Evolutionary conservation across 2,888 invertebrate species (phyloP), one percentile per base, ranked within the genome.

Genomic region (Eledone cirrhosa): DNA sequence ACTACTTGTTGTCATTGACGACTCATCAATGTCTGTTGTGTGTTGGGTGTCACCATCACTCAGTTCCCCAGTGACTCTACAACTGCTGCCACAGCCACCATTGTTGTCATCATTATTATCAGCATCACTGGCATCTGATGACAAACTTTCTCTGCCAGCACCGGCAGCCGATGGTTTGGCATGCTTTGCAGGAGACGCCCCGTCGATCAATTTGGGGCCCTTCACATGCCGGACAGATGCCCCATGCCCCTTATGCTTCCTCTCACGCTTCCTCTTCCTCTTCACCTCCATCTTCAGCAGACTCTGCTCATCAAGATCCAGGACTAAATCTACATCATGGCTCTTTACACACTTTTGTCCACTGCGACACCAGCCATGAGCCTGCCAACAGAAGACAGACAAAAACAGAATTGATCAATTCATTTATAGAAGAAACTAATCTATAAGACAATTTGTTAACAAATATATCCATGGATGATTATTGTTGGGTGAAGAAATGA

Each of bases 321-420:
- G 85, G 76, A 91, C 89, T 11, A 87, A 84, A 79, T 91, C 90
- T 31, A 91, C 88, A 81, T 91, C 87, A 83, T 91, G 91, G 29
- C 90, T 90, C 63, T 86, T 83, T 22, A 80, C 78, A 83, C 91
- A 91, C 2, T 78, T 79, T 0, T 81, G 81, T 24, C 86, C 87
- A 22, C 83, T 83, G 11, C 83, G 63, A 83, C 91, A 91, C 90
- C 91, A 91, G 22, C 91, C 91, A 84, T 91, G 89, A 33, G 85
- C 86, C 89, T 90, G 83, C 16, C 83, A 83, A 76, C 74, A 63
- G 31, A 53, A 78, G 1, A 72, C 67, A 33, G 22, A 41, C 8
- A 76, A 47, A 11, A 77, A 31, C 19, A 16, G 77, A 41, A 47
- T 24, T 41, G 41, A 74, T 74, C 13, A 67, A 27, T 67, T 14